Conservation (phyloP, 2,888 invertebrate genomes). For the Melieria picta region DNA sequence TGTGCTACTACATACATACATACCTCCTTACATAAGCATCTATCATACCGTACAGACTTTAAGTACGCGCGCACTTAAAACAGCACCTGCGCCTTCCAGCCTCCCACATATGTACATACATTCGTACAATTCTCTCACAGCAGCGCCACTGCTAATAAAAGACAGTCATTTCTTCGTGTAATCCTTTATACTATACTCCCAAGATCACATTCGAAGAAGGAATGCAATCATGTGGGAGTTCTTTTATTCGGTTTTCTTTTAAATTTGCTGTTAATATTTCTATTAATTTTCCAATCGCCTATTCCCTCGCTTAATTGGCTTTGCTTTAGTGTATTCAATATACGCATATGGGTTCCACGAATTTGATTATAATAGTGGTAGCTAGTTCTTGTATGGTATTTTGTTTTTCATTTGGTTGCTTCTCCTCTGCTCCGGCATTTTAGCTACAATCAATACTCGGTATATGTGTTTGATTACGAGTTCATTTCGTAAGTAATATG, state of each 20-base stretch:
- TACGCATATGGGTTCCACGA: slow-evolving; percentile 8
- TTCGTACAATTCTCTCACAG: too few species aligned
- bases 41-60: too few species aligned
- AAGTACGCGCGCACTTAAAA: too few species aligned
- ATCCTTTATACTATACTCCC: slow-evolving; percentile 23
- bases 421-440: background rate
- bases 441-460: slow-evolving; percentile 19
- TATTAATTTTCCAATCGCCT: slow-evolving; percentile 1
- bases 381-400: slow-evolving; percentile 14
- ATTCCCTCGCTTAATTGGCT: slow-evolving; percentile 34
- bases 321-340: slow-evolving; percentile 17
- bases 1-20: too few species aligned
- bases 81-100: too few species aligned
- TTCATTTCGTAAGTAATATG: slow-evolving; percentile 4
- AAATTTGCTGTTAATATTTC: too few species aligned
- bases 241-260: too few species aligned
- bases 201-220: slow-evolving; percentile 11
- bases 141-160: slow-evolving; percentile 10
- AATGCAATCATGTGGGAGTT: slow-evolving; percentile 10
- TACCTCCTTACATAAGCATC: too few species aligned
- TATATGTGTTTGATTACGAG: slow-evolving; percentile 36
- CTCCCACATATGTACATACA: too few species aligned
- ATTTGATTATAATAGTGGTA: slow-evolving; percentile 26
- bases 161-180: slow-evolving; percentile 19
- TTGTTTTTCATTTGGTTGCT: slow-evolving; percentile 2